Evolutionary conservation across 2,888 invertebrate species (phyloP), one percentile per base, ranked within the genome.

Genomic region (Sinohyriopsis cumingii): DNA sequence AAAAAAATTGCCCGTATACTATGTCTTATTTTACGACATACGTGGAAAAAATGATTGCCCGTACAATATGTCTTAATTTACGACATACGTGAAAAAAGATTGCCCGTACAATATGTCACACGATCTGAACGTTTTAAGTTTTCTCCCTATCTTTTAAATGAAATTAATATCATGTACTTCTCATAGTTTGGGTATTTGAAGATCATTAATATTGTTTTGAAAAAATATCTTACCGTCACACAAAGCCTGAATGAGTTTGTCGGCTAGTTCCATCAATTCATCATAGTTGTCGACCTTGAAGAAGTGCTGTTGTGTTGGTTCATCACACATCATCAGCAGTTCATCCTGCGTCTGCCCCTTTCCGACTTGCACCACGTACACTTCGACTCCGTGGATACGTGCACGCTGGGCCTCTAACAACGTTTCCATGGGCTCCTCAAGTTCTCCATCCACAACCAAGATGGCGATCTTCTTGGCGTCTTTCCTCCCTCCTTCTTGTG

Each of bases 401-500:
- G 84, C 84, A 45, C 78, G 67, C 63, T 78, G 78, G 5, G 85
- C 84, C 63, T 86, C 86, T 1, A 76, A 77, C 54, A 84, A 68
- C 18, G 84, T 82, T 53, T 77, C 77, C 24, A 85, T 55, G 6
- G 84, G 84, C 28, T 84, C 75, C 28, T 84, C 82, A 57, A 84
- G 73, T 33, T 77, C 73, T 0, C 84, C 84, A 72, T 86, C 86
- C 20, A 86, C 79, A n/a, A 86, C 77, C 12, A 86, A 67, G 33
- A 86, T 78, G 0, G 79, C 81, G 24, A 85, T 82, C 70, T 84
- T 84, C 72, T 82, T 85, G 1, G 85, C 84, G 22, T 80, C 78
- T 60, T 78, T 80, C 55, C 84, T 65, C 1, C 76, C 84, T 0
- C 84, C 84, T 20, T 68, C 71, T 9, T 57, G 67, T 5, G 71